These are phyloP conservation scores for Ictalurus punctatus DNA, from an alignment of 2,113 vertebrate genomes.

Conservation along the genomic window DNA sequence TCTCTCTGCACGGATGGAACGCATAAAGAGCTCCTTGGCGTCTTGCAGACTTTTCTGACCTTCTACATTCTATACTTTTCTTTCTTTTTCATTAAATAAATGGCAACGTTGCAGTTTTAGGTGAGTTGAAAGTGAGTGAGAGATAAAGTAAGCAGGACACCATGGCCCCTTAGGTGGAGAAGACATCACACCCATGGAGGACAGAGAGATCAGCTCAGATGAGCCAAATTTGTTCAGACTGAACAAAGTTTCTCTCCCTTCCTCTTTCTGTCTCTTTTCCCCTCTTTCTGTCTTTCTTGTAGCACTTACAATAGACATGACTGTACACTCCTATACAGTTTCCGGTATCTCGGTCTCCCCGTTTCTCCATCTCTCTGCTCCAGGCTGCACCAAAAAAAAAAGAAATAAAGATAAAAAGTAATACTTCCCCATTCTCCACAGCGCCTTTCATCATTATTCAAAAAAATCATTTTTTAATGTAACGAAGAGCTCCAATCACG, in stretches of 20 bases:
- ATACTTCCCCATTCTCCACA: slow-evolving; percentile 99
- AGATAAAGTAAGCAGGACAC: background rate
- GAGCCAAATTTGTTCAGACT: background rate
- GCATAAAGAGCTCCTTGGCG: background rate
- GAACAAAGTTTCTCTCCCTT: background rate
- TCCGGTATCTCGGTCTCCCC: slow-evolving; percentile 7
- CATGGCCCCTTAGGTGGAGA: background rate
- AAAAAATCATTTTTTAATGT: slow-evolving; percentile 99
- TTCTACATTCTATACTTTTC: background rate
- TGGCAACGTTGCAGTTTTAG: background rate
- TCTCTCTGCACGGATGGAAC: background rate
- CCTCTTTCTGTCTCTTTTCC: background rate
- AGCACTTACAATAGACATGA: slow-evolving; percentile 18
- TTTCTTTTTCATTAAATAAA: background rate
- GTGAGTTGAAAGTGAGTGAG: background rate
- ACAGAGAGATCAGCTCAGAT: background rate
- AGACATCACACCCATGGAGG: background rate
- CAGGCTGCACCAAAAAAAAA: background rate
- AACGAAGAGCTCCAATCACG: slow-evolving; percentile 99
- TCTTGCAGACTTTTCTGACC: background rate
- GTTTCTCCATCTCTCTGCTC: slow-evolving; percentile 52
- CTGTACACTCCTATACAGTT: slow-evolving; percentile 54
- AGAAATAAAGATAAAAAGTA: slow-evolving; percentile 79
- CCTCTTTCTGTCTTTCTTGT: background rate
- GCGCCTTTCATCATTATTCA: slow-evolving; percentile 99